These are phyloP conservation scores for Uropsilus gracilis DNA, from an alignment of 2,113 vertebrate species.

Conservation along the genomic window DNA sequence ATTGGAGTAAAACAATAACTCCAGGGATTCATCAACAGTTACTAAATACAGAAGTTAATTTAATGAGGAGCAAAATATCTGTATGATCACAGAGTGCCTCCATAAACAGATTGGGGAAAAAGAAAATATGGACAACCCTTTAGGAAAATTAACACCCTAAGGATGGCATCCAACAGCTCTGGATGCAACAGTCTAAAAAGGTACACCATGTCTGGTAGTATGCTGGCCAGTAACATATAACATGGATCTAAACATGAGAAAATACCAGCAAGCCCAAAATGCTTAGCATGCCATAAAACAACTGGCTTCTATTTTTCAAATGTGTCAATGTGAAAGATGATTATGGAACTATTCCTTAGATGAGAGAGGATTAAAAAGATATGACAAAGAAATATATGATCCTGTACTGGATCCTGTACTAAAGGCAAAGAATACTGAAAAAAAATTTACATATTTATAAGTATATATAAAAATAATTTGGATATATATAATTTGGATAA, in stretches of 20 bases:
- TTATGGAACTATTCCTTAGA: slow-evolving; percentile 17
- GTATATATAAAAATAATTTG: too few relatives aligned
- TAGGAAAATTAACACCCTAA: not conserved
- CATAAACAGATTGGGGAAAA: not conserved
- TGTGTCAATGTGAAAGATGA: not conserved
- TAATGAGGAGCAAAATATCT: not conserved
- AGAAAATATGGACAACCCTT: not conserved
- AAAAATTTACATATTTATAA: too few relatives aligned
- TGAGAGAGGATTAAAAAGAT: not conserved
- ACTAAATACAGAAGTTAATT: not conserved
- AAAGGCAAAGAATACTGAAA: not conserved
- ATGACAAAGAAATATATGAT: not conserved
- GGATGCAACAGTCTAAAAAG: not conserved
- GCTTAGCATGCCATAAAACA: not conserved
- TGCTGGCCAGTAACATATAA: not conserved
- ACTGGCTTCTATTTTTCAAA: not conserved
- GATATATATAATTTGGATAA: too few relatives aligned
- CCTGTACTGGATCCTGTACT: not conserved
- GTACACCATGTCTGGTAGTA: not conserved
- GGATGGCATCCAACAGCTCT: not conserved
- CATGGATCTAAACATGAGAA: not conserved
- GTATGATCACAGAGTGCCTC: not conserved
- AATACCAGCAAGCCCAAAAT: not conserved
- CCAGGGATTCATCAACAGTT: not conserved
- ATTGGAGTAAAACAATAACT: not conserved